These are phyloP conservation scores for Scaptomyza montana DNA, from an alignment of 1,140 invertebrate species.

Conservation along the genomic window DNA sequence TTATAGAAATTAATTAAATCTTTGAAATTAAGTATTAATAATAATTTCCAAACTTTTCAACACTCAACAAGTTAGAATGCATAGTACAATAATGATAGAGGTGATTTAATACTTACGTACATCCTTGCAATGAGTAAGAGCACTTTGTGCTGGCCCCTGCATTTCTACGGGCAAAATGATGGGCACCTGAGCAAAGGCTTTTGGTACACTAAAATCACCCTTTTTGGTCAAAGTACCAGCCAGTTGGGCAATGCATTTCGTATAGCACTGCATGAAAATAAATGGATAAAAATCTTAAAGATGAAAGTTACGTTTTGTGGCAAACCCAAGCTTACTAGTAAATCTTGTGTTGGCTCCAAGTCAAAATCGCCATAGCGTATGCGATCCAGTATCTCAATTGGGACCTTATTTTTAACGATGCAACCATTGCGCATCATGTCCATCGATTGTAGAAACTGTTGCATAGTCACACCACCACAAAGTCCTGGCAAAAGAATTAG, in stretches of 20 bases:
- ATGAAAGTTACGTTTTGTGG: neutral
- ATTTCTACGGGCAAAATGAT: constrained; percentile 71
- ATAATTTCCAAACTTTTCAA: no score
- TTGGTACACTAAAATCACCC: constrained; percentile 71
- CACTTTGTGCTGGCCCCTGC: constrained; percentile 49
- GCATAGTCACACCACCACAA: constrained; percentile 61
- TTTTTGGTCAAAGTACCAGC: constrained; percentile 78
- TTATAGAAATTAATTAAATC: no score
- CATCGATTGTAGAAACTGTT: constrained; percentile 72
- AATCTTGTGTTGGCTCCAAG: constrained; percentile 50
- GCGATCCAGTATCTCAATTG: constrained; percentile 54
- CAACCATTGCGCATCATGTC: constrained; percentile 80
- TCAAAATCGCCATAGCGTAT: constrained; percentile 64
- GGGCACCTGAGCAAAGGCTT: constrained; percentile 71
- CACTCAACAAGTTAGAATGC: neutral
- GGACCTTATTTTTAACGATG: constrained; percentile 66
- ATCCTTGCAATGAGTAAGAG: constrained; percentile 67
- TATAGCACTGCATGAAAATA: constrained; percentile 67
- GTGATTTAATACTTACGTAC: constrained; percentile 60
- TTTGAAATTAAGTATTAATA: no score
- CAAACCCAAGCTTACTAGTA: constrained; percentile 54
- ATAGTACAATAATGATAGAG: neutral
- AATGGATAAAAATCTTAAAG: neutral
- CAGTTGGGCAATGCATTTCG: constrained; percentile 74
- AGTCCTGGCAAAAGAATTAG: constrained; percentile 32